Evolutionary conservation across 2,113 vertebrate species (phyloP).

Genomic region (Hydropotes inermis): DNA sequence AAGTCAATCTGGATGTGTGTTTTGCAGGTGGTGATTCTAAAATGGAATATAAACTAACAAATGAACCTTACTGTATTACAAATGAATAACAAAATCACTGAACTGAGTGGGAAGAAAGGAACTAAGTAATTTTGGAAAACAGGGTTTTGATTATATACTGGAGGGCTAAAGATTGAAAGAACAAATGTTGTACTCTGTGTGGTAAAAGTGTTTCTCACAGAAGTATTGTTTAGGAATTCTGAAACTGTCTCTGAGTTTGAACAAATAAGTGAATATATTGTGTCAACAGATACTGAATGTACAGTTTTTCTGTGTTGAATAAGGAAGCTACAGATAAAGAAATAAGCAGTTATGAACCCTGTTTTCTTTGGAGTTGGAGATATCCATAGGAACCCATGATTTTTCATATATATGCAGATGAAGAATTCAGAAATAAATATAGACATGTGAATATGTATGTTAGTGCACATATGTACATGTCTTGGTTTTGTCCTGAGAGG

Average conservation of each 20-base stretch:
- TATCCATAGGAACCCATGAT: background rate
- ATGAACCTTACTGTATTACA: background rate
- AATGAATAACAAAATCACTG: background rate
- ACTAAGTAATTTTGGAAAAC: background rate
- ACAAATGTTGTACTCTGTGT: background rate
- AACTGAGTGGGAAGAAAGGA: background rate
- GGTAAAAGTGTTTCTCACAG: background rate
- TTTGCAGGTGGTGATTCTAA: background rate
- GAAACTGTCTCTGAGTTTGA: background rate
- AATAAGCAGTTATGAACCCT: background rate
- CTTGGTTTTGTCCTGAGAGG: background rate
- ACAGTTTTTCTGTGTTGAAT: background rate
- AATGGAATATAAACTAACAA: background rate
- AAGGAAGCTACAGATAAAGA: background rate
- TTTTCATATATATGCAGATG: background rate
- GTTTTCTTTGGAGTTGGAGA: background rate
- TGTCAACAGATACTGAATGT: background rate
- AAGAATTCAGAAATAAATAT: background rate
- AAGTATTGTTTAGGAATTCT: background rate
- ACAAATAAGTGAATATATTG: background rate
- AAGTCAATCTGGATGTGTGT: background rate
- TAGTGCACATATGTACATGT: background rate
- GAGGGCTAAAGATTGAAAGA: background rate
- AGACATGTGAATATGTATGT: background rate
- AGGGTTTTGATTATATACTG: background rate